Base-by-base conservation (phyloP, 2,888 invertebrate species). In the Desoria tigrina region DNA sequence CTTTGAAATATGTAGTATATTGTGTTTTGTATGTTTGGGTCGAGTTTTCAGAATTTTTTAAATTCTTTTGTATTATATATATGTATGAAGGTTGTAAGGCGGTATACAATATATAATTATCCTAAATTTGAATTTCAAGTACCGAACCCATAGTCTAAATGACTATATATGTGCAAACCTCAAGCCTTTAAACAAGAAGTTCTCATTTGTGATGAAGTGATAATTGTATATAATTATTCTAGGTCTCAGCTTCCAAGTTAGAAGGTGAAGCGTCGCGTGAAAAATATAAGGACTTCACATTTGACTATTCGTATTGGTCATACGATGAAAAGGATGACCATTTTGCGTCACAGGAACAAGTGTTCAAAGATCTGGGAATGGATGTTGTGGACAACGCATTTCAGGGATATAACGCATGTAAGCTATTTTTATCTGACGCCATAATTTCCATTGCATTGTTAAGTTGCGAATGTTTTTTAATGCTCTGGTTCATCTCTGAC, bases 231-330 rank as follows among this genome's bases (percentile, higher is more conserved):
- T n/a, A n/a, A n/a, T n/a, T n/a, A n/a, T 49, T 49, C 54, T 42
- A 74, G 74, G 69, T 70, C 28, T 63, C 69, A 65, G 64, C 65
- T 45, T 39, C 69, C 42, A 71, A 71, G 57, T 57, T 66, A 53
- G 73, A 73, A 42, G 76, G 77, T 14, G 78, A 77, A 49, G 68
- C 71, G 80, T 74, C 83, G n/a, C 67, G 86, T 42, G 88, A 88
- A 78, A 86, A 87, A 78, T 87, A 84, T 81, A 90, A 92, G 80
- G 91, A 91, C 81, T 93, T 92, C 80, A 91, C 92, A 64, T 92
- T 92, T 81, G 92, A 92, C 82, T 88, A 90, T 80, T 92, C 92
- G 0, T 92, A 92, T 79, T 92, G 91, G 91, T 92, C 92, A 59
- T 90, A 84, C 80, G 87, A 90, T 78, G 80, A 83, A 49, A 82